A percentile compares a stretch with the other conserved stretches of the same genome.
These are phyloP conservation scores for Tetragonisca angustula DNA, from an alignment of 2,888 invertebrate genomes.

Conservation along the genomic window DNA sequence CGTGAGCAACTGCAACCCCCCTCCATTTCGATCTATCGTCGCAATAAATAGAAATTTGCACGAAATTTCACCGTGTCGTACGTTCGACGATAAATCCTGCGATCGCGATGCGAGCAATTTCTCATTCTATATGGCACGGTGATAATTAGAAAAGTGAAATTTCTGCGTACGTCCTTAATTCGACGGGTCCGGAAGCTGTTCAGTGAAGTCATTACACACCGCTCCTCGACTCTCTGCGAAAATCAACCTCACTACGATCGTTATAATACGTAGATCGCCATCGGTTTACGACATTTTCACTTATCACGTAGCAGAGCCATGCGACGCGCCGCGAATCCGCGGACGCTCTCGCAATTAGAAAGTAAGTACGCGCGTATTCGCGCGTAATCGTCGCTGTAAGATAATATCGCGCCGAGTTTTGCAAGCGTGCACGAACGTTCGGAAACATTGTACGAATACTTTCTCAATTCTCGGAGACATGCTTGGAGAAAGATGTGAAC, in stretches of 20 bases:
- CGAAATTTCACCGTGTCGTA: no score
- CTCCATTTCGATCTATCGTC: no score
- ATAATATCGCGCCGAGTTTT: constrained; percentile 58
- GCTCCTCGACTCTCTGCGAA: not conserved
- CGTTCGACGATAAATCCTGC: not conserved
- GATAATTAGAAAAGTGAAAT: not conserved
- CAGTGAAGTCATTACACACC: not conserved
- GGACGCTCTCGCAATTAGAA: constrained; percentile 63
- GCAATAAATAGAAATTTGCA: no score
- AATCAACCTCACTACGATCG: not conserved
- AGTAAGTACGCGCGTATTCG: constrained; percentile 59
- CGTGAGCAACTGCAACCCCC: no score
- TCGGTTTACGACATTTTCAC: constrained; percentile 1
- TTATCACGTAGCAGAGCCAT: not conserved
- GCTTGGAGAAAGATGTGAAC: no score
- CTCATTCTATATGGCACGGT: not conserved
- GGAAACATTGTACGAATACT: no score
- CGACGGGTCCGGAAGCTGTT: not conserved
- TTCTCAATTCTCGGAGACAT: no score
- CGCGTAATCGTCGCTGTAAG: constrained; percentile 56
- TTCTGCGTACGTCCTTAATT: not conserved
- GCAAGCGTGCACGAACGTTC: constrained; percentile 44
- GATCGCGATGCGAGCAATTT: not conserved
- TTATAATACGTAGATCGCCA: not conserved
- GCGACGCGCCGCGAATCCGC: not conserved